These are phyloP conservation scores for Ceratosolen solmsi DNA, from an alignment of 1,140 invertebrate species.

Conservation along the genomic window DNA sequence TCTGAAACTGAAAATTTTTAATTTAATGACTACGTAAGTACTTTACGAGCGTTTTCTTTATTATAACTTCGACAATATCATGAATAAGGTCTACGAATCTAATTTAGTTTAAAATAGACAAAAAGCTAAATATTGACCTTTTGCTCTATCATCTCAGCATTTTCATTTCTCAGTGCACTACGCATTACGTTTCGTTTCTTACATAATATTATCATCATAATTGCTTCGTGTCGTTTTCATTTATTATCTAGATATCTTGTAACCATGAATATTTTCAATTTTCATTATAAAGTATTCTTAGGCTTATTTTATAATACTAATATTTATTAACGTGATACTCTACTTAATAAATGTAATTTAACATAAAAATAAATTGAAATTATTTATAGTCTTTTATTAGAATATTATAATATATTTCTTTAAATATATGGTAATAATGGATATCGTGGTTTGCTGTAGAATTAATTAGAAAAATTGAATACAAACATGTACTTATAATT, in stretches of 20 bases:
- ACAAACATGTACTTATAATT: no score
- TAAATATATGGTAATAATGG: no score
- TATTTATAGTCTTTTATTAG: no score
- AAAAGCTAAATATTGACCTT: slow-evolving; percentile 30
- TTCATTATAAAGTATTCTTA: no score
- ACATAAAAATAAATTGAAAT: no score
- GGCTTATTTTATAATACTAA: no score
- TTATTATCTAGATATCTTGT: neutral
- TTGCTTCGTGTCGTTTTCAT: slow-evolving; percentile 46
- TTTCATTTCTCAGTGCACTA: neutral
- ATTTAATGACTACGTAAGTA: neutral
- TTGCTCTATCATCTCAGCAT: neutral
- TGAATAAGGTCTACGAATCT: neutral
- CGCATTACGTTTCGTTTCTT: neutral
- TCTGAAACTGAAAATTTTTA: slow-evolving; percentile 31
- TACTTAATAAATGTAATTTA: no score
- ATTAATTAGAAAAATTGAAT: no score
- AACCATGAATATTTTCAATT: no score
- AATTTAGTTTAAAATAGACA: neutral
- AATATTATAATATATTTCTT: no score
- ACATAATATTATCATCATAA: neutral
- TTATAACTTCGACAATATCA: neutral
- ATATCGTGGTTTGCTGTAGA: no score
- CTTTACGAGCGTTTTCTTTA: slow-evolving; percentile 12
- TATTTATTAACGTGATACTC: no score